Evolutionary conservation across 2,888 invertebrate species (phyloP).

Genomic region (Coelopa pilipes): DNA sequence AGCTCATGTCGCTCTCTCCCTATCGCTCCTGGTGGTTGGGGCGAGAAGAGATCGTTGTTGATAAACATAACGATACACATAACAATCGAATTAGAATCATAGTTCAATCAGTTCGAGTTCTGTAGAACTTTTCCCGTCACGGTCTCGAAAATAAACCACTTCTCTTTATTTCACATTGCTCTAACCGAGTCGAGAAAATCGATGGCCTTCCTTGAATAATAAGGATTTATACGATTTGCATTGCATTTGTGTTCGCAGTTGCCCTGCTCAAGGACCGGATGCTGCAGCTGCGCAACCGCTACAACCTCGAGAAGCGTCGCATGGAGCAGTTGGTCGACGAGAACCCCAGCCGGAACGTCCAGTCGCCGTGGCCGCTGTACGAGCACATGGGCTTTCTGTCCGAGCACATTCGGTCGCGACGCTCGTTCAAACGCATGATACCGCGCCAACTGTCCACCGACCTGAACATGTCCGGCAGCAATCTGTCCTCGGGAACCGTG

Average conservation of each 20-base stretch:
- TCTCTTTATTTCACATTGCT: too few relatives aligned
- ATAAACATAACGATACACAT: too few relatives aligned
- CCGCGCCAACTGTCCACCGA: constrained; percentile 43
- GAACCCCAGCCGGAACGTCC: constrained; percentile 52
- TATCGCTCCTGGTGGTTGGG: too few relatives aligned
- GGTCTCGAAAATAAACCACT: too few relatives aligned
- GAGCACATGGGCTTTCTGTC: constrained; percentile 64
- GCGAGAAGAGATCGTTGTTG: too few relatives aligned
- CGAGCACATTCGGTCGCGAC: constrained; percentile 64
- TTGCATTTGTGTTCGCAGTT: constrained; percentile 48
- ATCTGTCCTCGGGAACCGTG: background rate
- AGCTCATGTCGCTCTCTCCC: too few relatives aligned
- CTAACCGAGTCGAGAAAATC: too few relatives aligned
- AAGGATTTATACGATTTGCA: too few relatives aligned
- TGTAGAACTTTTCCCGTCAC: too few relatives aligned
- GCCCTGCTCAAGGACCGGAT: constrained; percentile 65
- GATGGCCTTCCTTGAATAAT: too few relatives aligned
- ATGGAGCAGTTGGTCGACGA: constrained; percentile 58
- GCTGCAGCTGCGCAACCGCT: constrained; percentile 66
- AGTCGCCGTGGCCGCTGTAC: constrained; percentile 65
- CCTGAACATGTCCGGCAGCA: constrained; percentile 12
- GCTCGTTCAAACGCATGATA: constrained; percentile 62
- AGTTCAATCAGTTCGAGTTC: too few relatives aligned
- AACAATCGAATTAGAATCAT: too few relatives aligned
- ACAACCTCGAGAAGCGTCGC: constrained; percentile 66